Evolutionary conservation across 2,797 vertebrate species (phyloP).

Genomic region (Coregonus suidteri): DNA sequence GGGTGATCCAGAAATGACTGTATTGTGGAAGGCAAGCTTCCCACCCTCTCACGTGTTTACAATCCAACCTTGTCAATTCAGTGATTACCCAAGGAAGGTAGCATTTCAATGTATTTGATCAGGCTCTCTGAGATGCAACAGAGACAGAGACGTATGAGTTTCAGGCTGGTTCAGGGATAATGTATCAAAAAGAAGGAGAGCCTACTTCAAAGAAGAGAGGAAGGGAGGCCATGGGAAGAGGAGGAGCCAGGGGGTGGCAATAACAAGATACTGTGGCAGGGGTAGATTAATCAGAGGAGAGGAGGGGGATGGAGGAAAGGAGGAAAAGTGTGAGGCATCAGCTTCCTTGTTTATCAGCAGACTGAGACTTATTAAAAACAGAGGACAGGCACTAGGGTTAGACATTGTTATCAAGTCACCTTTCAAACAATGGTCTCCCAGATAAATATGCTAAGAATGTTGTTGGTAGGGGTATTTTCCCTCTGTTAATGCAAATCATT

Average conservation of each 20-base stretch:
- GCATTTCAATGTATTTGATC: neutral
- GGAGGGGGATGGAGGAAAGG: neutral
- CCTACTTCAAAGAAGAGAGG: slow-evolving; percentile 6
- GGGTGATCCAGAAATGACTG: neutral
- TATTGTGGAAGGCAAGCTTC: neutral
- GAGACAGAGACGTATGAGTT: neutral
- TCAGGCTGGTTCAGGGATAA: neutral
- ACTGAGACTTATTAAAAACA: neutral
- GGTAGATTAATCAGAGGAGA: slow-evolving; percentile 51
- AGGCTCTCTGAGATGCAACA: neutral
- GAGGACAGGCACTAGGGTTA: neutral
- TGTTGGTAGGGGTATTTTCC: slow-evolving; percentile 9
- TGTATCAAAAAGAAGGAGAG: no score
- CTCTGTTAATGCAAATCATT: neutral
- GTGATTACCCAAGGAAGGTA: neutral
- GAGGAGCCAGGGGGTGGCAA: neutral
- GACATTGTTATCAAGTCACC: neutral
- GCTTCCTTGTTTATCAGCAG: slow-evolving; percentile 16
- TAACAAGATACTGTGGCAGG: slow-evolving; percentile 54
- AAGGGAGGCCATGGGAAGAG: slow-evolving; percentile 7
- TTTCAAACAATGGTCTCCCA: slow-evolving; percentile 20
- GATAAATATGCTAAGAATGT: slow-evolving; percentile 25
- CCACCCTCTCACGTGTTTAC: neutral
- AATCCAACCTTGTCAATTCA: neutral
- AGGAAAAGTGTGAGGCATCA: neutral